Conservation (phyloP, 2,797 vertebrate species). For the Eutrigla gurnardus region DNA sequence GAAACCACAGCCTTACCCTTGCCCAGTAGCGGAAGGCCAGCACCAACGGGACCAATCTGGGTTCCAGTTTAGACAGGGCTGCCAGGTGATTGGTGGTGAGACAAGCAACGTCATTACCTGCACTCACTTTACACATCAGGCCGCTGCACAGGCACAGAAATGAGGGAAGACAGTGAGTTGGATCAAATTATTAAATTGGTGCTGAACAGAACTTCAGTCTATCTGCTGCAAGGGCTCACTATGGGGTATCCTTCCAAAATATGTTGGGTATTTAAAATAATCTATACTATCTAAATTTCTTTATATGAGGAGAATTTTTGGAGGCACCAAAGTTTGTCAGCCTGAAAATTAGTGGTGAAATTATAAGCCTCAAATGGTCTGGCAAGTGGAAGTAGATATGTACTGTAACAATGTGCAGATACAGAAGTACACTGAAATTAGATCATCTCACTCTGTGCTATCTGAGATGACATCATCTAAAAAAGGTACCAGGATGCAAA, state of each 20-base stretch:
- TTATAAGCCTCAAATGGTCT: neutral
- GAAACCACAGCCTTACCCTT: slow-evolving; percentile 83
- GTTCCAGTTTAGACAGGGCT: slow-evolving; percentile 91
- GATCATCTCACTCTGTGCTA: neutral
- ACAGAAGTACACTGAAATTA: neutral
- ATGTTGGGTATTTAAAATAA: too few species aligned
- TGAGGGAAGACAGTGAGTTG: neutral
- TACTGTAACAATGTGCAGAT: slow-evolving; percentile 8
- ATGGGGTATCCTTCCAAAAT: neutral
- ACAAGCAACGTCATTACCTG: slow-evolving; percentile 96
- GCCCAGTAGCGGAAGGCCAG: slow-evolving; percentile 98
- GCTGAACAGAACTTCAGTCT: neutral
- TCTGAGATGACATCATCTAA: neutral
- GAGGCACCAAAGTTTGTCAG: neutral
- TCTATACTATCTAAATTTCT: too few species aligned
- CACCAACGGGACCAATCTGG: slow-evolving; percentile 92
- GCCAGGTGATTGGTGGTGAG: slow-evolving; percentile 97
- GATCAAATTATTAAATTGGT: neutral
- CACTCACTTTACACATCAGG: slow-evolving; percentile 95
- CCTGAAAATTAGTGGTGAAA: neutral
- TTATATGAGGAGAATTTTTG: neutral
- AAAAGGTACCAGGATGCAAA: neutral
- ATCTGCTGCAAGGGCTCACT: neutral
- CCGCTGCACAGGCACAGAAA: slow-evolving; percentile 81
- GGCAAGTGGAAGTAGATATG: neutral